A percentile compares a stretch with the other conserved stretches of the same genome.
phyloP scores from a whole-genome alignment of 1,140 invertebrate species.

The Sycophaga agraensis region DNA sequence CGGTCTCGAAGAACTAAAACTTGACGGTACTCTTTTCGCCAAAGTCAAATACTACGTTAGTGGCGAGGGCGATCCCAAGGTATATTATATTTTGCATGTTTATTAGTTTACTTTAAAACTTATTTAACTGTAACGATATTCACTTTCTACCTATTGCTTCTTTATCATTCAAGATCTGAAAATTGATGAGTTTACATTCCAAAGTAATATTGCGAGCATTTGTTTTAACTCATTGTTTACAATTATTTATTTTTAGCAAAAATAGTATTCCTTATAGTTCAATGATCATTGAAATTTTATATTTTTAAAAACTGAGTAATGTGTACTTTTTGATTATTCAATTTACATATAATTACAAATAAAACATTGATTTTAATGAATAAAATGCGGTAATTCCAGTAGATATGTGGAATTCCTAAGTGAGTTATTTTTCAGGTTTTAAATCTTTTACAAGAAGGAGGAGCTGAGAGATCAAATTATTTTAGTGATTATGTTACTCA shows the following conservation, averaged over 20 bases:
- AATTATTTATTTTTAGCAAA: too few relatives aligned
- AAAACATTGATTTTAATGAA: too few relatives aligned
- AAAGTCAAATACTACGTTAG: conserved; percentile 72
- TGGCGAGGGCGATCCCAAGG: conserved; percentile 69
- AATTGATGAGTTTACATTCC: too few relatives aligned
- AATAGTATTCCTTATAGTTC: too few relatives aligned
- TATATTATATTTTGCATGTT: conserved; percentile 44
- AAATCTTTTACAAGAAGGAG: conserved; percentile 74
- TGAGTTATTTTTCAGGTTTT: conserved; percentile 78
- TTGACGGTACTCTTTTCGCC: conserved; percentile 51
- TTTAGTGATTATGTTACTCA: conserved; percentile 87
- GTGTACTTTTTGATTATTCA: too few relatives aligned
- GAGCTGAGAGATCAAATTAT: conserved; percentile 81
- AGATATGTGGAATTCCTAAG: too few relatives aligned
- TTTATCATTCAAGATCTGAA: neutral
- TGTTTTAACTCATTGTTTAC: too few relatives aligned
- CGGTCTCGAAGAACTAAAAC: conserved; percentile 53
- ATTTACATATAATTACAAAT: too few relatives aligned
- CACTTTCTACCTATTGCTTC: neutral
- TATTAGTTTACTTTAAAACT: neutral
- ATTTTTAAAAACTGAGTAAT: too few relatives aligned
- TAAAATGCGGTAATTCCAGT: too few relatives aligned
- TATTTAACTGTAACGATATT: neutral
- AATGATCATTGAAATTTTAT: too few relatives aligned
- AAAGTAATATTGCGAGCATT: too few relatives aligned